Evolutionary conservation across 2,113 vertebrate species (phyloP).

Genomic region (Dipodomys spectabilis): DNA sequence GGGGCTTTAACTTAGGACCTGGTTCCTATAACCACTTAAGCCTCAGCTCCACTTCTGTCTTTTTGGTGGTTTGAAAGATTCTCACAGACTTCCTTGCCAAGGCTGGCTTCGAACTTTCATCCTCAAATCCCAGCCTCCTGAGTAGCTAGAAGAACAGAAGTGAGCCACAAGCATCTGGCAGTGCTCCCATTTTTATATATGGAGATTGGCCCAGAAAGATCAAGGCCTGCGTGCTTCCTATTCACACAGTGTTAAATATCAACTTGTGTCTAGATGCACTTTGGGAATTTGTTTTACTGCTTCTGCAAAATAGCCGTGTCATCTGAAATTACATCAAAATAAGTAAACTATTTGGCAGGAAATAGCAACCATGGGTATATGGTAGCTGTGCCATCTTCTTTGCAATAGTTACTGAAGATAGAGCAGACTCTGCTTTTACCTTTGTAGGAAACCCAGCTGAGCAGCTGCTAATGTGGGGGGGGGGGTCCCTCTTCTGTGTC

Average conservation of each 20-base stretch:
- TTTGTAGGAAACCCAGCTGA: background rate
- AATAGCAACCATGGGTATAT: background rate
- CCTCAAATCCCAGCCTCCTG: too few relatives aligned
- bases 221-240: background rate
- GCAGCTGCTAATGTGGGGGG: background rate
- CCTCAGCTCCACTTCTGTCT: too few relatives aligned
- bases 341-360: slow-evolving; percentile 10
- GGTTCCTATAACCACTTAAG: too few relatives aligned
- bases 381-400: background rate
- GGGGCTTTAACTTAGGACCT: too few relatives aligned
- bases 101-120: too few relatives aligned
- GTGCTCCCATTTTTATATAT: background rate
- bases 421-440: background rate
- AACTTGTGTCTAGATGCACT: background rate
- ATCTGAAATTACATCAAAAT: slow-evolving; percentile 27
- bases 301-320: background rate
- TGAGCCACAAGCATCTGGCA: too few relatives aligned
- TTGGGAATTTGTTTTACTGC: background rate
- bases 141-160: too few relatives aligned
- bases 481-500: slow-evolving; percentile 38
- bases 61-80: too few relatives aligned
- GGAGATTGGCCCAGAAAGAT: background rate
- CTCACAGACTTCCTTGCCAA: too few relatives aligned
- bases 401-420: background rate
- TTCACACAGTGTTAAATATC: background rate